Percentiles rank a stretch among this genome's conserved stretches.
These are phyloP conservation scores for Dasypogon diadema DNA, from an alignment of 2,888 invertebrate species.

Conservation along the genomic window DNA sequence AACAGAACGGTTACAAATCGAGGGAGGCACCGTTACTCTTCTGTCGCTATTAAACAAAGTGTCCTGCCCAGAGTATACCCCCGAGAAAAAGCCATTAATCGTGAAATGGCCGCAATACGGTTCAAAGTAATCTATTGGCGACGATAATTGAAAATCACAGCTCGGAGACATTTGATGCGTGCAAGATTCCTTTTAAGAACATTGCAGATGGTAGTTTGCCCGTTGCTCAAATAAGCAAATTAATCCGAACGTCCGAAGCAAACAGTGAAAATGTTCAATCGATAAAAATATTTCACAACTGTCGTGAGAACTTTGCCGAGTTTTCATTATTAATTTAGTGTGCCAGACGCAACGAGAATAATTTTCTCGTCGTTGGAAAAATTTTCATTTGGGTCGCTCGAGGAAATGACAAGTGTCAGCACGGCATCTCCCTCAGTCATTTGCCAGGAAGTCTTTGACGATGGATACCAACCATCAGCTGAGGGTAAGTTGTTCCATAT, in stretches of 20 bases:
- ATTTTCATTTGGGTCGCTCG: constrained; percentile 17
- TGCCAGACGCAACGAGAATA: constrained; percentile 5
- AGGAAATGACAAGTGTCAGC: constrained; percentile 53
- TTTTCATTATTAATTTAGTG: constrained; percentile 3
- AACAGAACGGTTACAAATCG: constrained; percentile 7
- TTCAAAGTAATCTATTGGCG: neutral
- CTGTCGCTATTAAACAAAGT: neutral
- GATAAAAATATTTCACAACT: neutral
- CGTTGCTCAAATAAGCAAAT: too few species aligned
- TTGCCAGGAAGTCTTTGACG: constrained; percentile 88
- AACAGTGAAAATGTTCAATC: neutral
- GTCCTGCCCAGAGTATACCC: neutral
- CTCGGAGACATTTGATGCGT: too few species aligned
- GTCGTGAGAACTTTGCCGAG: neutral
- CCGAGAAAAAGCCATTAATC: constrained; percentile 3
- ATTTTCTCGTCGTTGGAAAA: neutral
- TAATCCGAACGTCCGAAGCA: too few species aligned
- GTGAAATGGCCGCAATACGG: constrained; percentile 21
- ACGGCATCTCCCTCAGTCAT: constrained; percentile 70
- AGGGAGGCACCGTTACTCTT: neutral
- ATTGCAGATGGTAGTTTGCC: constrained; percentile 4
- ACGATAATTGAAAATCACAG: neutral
- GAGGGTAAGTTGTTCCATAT: constrained; percentile 74
- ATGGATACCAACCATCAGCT: constrained; percentile 83
- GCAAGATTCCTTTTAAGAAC: neutral